Evolutionary conservation across 2,113 vertebrate genomes (phyloP), one percentile per base, ranked within the genome.

Genomic region (Catagonus wagneri): DNA sequence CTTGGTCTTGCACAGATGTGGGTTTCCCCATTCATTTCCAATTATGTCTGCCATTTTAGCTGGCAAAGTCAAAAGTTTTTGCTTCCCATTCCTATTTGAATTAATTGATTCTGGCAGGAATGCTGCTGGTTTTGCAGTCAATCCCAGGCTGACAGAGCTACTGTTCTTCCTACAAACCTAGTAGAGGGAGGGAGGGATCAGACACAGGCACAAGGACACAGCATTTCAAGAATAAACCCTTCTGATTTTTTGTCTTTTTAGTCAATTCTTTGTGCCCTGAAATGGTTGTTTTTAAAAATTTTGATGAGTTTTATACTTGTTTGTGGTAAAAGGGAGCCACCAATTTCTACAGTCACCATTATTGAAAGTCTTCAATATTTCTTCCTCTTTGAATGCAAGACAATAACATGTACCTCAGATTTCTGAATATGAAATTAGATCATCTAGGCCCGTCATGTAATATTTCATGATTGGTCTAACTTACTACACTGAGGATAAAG

Each of bases 101-200:
- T 63, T 83, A n/a, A 94, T 78, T 83, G 76, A 52, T 94, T 81
- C 50, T 87, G 92, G 65, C 92, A 94, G 36, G 58, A 93, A 72
- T 72, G 29, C n/a, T 72, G 34, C 75, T 81, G 74, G 7, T 68
- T 96, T 94, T n/a, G 3, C n/a, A 87, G 60, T 84, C 95, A 90
- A 10, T 87, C 32, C 32, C 52, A 87, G 32, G 8, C 52, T 75
- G 36, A 90, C 32, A 68, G 90, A 74, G 34, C n/a, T 88, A 60
- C 50, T 86, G 66, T 81, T 81, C 58, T 66, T 79, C 50, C 36
- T 66, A 86, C 11, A 20, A 63, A 52, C 84, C 54, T 79, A 56
- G 54, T 58, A 7, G 19, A 56, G n/a, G 22, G 27, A 52, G 16
- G 3, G 19, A 25, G 22, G 34, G 22, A 44, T 8, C 44, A 84